phyloP scores from a whole-genome alignment of 2,888 invertebrate genomes.

The Opisthograptis luteolata region DNA sequence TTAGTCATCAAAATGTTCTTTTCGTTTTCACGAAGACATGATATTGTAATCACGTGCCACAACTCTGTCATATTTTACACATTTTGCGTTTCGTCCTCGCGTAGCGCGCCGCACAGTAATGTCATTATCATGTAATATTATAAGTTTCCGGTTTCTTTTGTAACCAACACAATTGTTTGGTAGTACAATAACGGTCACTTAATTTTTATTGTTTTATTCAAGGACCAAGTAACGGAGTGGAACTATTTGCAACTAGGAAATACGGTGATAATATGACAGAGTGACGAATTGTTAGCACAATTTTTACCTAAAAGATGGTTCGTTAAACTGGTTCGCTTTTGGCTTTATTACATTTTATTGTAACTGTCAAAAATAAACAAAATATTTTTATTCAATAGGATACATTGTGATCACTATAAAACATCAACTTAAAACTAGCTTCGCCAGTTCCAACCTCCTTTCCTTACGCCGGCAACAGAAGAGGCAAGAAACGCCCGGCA shows the following conservation, averaged over 20 bases:
- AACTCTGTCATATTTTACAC: slow-evolving; percentile 20
- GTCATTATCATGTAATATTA: slow-evolving; percentile 25
- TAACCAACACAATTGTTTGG: slow-evolving; percentile 43
- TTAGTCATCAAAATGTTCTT: too few relatives aligned
- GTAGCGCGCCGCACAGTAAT: slow-evolving; percentile 6
- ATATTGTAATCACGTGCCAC: not conserved
- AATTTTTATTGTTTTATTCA: slow-evolving; percentile 46
- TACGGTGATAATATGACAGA: slow-evolving; percentile 11
- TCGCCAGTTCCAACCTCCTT: too few relatives aligned
- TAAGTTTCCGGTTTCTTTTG: slow-evolving; percentile 48
- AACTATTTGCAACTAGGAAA: slow-evolving; percentile 25
- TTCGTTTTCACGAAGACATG: not conserved
- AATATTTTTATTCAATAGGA: too few relatives aligned
- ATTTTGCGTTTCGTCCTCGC: slow-evolving; percentile 35
- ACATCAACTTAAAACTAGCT: too few relatives aligned
- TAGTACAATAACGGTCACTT: slow-evolving; percentile 45
- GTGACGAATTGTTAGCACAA: not conserved
- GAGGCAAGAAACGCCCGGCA: too few relatives aligned
- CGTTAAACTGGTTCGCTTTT: too few relatives aligned
- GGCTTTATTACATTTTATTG: too few relatives aligned
- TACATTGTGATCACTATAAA: too few relatives aligned
- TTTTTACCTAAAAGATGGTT: too few relatives aligned
- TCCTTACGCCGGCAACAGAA: too few relatives aligned
- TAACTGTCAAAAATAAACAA: too few relatives aligned
- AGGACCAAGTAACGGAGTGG: slow-evolving; percentile 42